Percentiles rank a stretch among this genome's conserved stretches.
phyloP scores from a whole-genome alignment of 2,113 vertebrate genomes.

The Phyllopteryx taeniolatus region DNA sequence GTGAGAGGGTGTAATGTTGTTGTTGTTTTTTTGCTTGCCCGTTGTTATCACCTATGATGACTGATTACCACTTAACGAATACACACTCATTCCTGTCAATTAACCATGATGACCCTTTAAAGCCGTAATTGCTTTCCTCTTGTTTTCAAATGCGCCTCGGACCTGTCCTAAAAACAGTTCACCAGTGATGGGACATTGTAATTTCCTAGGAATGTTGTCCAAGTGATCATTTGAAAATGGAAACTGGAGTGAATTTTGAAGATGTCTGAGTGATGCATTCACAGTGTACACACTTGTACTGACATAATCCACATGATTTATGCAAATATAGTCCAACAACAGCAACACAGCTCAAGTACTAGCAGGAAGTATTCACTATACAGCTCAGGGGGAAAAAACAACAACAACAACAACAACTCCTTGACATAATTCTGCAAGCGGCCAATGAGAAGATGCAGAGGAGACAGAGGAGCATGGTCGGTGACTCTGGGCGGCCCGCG shows the following conservation, averaged over 20 bases:
- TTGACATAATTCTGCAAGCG: conserved; percentile 17
- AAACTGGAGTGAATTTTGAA: too few relatives aligned
- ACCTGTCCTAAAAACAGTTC: too few relatives aligned
- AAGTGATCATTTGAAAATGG: too few relatives aligned
- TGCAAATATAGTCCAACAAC: conserved; percentile 7
- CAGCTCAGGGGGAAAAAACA: not conserved
- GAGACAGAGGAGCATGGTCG: conserved; percentile 12
- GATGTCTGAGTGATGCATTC: conserved; percentile 4
- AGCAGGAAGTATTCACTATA: not conserved
- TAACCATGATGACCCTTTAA: conserved; percentile 7
- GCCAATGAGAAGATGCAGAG: conserved; percentile 6
- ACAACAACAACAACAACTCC: conserved; percentile 5
- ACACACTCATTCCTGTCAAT: not conserved
- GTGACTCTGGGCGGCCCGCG: conserved; percentile 34
- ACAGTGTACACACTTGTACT: conserved; percentile 16
- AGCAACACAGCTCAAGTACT: not conserved
- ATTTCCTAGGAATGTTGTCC: too few relatives aligned
- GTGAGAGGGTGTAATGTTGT: not conserved
- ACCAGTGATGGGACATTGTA: too few relatives aligned
- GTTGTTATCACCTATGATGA: conserved; percentile 7
- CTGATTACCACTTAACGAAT: conserved; percentile 1
- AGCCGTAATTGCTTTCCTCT: not conserved
- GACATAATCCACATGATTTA: conserved; percentile 12
- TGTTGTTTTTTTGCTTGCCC: not conserved
- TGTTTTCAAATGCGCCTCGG: conserved; percentile 11